Evolutionary conservation across 2,888 invertebrate species (phyloP).

Genomic region (Hanleya hanleyi): DNA sequence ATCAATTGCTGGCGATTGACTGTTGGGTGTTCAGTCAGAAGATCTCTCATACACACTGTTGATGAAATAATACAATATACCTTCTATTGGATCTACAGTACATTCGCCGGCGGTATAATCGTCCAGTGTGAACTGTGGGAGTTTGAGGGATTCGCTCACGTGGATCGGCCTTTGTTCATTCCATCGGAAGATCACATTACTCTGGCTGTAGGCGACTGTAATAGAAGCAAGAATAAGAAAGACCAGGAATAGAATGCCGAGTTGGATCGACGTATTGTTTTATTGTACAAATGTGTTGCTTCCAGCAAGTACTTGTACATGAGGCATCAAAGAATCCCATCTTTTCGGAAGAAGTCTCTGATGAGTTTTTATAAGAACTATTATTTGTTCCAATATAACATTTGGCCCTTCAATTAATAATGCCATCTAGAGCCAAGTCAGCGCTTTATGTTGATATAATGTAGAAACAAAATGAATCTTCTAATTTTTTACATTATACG

Average conservation of each 20-base stretch:
- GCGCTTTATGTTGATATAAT: neutral
- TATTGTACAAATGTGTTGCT: no score
- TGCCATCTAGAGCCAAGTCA: neutral
- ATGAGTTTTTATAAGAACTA: neutral
- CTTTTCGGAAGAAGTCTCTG: no score
- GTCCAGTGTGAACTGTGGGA: conserved; percentile 52
- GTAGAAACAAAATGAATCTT: neutral
- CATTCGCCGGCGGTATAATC: conserved; percentile 36
- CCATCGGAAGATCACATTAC: conserved; percentile 49
- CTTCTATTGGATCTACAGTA: conserved; percentile 30
- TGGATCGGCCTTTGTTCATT: conserved; percentile 36
- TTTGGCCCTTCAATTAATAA: no score
- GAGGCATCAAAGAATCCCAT: no score
- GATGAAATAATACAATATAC: no score
- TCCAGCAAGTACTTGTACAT: no score
- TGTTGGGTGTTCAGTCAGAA: no score
- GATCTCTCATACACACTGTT: no score
- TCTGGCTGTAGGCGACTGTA: conserved; percentile 52
- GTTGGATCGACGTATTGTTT: neutral
- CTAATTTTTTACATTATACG: neutral
- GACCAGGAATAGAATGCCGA: neutral
- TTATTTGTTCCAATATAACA: neutral
- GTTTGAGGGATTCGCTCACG: conserved; percentile 37
- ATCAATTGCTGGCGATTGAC: no score
- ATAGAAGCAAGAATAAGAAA: neutral